Evolutionary conservation across 1,140 invertebrate genomes (phyloP).

Genomic region (Drosophila willistoni): DNA sequence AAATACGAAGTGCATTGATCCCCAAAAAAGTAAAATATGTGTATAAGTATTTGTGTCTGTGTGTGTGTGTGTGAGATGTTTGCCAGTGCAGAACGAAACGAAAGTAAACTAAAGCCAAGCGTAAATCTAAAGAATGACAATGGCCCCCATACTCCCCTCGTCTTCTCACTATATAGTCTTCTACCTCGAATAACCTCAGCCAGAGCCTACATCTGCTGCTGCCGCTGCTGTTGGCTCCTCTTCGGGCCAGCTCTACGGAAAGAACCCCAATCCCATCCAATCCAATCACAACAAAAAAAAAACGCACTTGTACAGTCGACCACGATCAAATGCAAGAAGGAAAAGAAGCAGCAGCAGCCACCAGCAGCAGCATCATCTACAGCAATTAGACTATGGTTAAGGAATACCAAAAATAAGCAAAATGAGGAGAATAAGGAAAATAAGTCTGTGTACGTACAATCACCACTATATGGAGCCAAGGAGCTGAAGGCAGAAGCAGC

Average conservation of each 20-base stretch:
- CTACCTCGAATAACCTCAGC: not conserved
- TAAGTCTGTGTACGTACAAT: not conserved
- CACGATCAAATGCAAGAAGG: conserved; percentile 2
- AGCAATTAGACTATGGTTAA: conserved; percentile 10
- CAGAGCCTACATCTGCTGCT: conserved; percentile 2
- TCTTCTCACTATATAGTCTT: not conserved
- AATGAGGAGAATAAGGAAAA: not conserved
- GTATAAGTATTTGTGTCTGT: conserved; percentile 26
- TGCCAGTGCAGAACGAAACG: conserved; percentile 37
- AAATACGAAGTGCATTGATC: conserved; percentile 54
- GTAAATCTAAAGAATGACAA: conserved; percentile 42
- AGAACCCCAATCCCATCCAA: conserved; percentile 1
- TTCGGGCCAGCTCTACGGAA: conserved; percentile 6
- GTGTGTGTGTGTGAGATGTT: not conserved
- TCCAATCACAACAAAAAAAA: not conserved
- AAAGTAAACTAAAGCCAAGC: conserved; percentile 38
- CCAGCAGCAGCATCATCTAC: not conserved
- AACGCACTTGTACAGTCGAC: conserved; percentile 11
- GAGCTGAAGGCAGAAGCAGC: not conserved
- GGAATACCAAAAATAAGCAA: conserved; percentile 1
- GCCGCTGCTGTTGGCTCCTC: not conserved
- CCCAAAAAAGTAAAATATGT: conserved; percentile 38
- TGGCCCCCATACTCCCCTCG: not conserved
- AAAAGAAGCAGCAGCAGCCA: not conserved
- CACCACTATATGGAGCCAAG: not conserved